Evolutionary conservation across 2,797 vertebrate genomes (phyloP).

Genomic region (Amazonetta brasiliensis): DNA sequence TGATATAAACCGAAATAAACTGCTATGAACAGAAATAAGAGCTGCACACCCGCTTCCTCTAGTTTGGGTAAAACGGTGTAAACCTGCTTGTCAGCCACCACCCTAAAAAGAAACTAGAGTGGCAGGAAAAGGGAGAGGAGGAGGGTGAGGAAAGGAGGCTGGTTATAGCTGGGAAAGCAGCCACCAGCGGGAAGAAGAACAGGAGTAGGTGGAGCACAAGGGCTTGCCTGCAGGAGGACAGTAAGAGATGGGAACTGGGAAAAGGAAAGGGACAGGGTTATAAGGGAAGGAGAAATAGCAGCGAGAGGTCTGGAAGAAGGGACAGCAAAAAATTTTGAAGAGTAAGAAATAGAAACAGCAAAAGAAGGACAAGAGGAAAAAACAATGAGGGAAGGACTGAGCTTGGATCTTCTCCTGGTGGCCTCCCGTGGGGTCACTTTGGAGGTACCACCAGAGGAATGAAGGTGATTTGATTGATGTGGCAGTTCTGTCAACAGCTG

Average conservation of each 20-base stretch:
- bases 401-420: neutral
- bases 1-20: constrained; percentile 21
- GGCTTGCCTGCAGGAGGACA: neutral
- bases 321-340: accelerated
- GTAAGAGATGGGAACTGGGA: neutral
- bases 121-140: neutral
- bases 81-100: neutral
- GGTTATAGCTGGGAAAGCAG: neutral
- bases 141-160: neutral
- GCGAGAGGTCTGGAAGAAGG: neutral
- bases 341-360: neutral
- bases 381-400: neutral
- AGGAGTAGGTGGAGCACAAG: neutral
- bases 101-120: neutral
- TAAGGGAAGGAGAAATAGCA: neutral
- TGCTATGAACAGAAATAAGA: neutral
- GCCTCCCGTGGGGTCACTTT: neutral
- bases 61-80: neutral
- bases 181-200: neutral
- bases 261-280: neutral
- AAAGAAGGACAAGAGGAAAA: neutral
- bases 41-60: neutral
- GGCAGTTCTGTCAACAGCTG: neutral
- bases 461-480: accelerated
- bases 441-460: neutral